Base-by-base conservation (phyloP, 2,888 invertebrate species). In the Thymelicus acteon region DNA sequence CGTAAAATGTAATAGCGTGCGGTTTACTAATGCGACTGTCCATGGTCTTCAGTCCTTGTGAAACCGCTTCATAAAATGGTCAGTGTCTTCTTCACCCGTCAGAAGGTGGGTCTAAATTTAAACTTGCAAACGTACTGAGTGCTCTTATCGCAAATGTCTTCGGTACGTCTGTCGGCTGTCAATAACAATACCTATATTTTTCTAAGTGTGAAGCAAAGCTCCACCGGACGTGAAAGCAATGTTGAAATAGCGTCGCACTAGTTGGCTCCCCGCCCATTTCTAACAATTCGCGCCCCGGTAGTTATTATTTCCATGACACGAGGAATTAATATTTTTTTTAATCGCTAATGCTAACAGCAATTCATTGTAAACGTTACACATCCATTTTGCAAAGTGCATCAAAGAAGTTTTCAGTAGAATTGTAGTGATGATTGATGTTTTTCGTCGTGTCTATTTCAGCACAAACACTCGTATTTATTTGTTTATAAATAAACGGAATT, bases 181-280 rank as follows among this genome's bases (percentile, higher is more conserved):
- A 78, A 79, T 79, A 79, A 75, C 72, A 77, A 74, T 71, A 71
- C 49, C 64, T 74, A 73, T 76, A 75, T 75, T 75, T 75, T 76
- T 73, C 64, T 73, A 74, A 78, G 77, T 75, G 79, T 75, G 78
- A 82, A 79, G 80, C 80, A 83, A 82, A 77, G 79, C 78, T 77
- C 74, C 81, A 83, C 84, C 79, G 82, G 78, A 81, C 76, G 79
- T 76, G 75, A 72, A 76, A 78, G 79, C 76, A 83, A 70, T 85
- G 87, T 88, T 82, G 86, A 89, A 91, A 91, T 86, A 85, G 81
- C 81, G 85, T 81, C 82, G 82, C 82, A 82, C 84, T 78, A 83
- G 76, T 89, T 92, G 92, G 92, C 91, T 76, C 67, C 63, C 75
- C 77, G 90, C 92, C 92, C 88, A 85, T 83, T 84, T 86, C 84